Evolutionary conservation across 2,888 invertebrate genomes (phyloP).

Genomic region (Onchidella celtica): DNA sequence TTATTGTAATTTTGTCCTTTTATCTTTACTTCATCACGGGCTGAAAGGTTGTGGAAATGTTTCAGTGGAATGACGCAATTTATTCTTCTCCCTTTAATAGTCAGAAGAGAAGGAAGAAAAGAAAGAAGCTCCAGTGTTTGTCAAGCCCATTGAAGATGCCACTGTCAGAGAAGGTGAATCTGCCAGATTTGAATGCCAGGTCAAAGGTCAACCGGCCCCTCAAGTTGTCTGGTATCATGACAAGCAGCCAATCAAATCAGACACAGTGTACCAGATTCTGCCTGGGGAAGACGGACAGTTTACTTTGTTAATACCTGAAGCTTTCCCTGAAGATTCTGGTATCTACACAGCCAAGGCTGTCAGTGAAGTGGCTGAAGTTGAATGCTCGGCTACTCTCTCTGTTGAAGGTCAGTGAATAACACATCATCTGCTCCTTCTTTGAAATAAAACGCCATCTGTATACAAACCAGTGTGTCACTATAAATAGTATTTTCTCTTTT

Average conservation of each 20-base stretch:
- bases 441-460: too few relatives aligned
- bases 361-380: conserved; percentile 87
- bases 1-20: background rate
- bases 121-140: conserved; percentile 65
- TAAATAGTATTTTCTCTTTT: too few relatives aligned
- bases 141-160: conserved; percentile 65
- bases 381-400: conserved; percentile 89
- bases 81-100: background rate
- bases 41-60: too few relatives aligned
- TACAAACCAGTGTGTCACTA: too few relatives aligned
- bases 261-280: conserved; percentile 84
- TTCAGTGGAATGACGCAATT: too few relatives aligned
- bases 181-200: conserved; percentile 75
- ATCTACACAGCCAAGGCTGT: conserved; percentile 89
- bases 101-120: conserved; percentile 39
- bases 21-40: too few relatives aligned
- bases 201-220: conserved; percentile 79
- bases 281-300: conserved; percentile 68
- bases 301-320: conserved; percentile 85
- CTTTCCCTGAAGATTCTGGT: conserved; percentile 86
- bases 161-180: conserved; percentile 74
- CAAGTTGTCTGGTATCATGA: conserved; percentile 91
- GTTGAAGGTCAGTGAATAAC: conserved; percentile 81
- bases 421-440: too few relatives aligned
- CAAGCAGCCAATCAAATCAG: conserved; percentile 83